A percentile compares a stretch with the other conserved stretches of the same genome.
Evolutionary conservation across 2,797 vertebrate species (phyloP).

Genomic region (Echiichthys vipera): DNA sequence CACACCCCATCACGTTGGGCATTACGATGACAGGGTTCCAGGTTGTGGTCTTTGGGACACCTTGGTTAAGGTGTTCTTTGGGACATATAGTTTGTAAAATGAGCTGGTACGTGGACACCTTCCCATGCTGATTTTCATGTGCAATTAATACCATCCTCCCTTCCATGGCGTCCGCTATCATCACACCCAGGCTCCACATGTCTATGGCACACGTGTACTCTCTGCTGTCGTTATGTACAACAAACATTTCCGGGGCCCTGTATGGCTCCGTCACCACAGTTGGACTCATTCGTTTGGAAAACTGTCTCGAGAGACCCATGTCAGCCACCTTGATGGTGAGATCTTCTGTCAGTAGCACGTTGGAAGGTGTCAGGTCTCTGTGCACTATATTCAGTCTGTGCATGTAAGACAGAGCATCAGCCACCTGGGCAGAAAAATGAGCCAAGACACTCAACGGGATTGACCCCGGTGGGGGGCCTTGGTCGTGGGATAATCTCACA

Average conservation of each 20-base stretch:
- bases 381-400: no score
- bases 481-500: no score
- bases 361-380: no score
- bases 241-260: neutral
- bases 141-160: neutral
- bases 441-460: neutral
- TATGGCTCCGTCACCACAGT: no score
- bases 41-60: accelerated
- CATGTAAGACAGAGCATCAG: no score
- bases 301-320: no score
- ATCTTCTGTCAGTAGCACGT: no score
- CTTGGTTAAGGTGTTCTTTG: neutral
- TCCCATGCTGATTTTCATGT: no score
- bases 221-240: accelerated
- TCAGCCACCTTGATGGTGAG: no score
- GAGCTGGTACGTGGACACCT: neutral
- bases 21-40: neutral
- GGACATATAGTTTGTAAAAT: neutral
- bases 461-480: no score
- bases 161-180: constrained; percentile 4
- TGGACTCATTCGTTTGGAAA: no score
- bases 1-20: neutral
- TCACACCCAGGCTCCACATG: neutral
- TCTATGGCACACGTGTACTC: constrained; percentile 6
- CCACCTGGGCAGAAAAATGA: neutral